Conservation (phyloP, 2,888 invertebrate species). For the Metacarcinus magister region DNA sequence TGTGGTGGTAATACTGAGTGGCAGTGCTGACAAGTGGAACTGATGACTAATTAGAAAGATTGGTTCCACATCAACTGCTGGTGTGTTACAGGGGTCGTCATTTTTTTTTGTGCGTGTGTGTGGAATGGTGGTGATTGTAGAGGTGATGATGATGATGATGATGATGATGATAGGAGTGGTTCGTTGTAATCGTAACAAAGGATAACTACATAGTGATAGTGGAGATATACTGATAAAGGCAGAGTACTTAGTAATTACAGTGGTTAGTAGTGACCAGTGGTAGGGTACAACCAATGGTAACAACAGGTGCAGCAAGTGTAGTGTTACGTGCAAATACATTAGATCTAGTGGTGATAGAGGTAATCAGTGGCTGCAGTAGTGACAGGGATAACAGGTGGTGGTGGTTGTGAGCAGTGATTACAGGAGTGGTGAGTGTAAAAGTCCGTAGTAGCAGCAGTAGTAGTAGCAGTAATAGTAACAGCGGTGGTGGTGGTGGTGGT, state of each 20-base stretch:
- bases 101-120: not conserved
- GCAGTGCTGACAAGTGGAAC: not conserved
- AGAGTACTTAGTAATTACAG: too few species aligned
- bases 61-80: not conserved
- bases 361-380: not conserved
- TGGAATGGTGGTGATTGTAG: not conserved
- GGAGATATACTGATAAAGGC: too few species aligned
- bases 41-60: not conserved
- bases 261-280: not conserved
- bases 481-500: not conserved
- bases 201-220: too few species aligned
- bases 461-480: not conserved
- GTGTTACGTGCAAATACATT: not conserved
- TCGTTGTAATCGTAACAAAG: too few species aligned
- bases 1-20: not conserved
- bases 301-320: not conserved
- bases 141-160: not conserved
- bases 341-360: not conserved
- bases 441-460: too few species aligned
- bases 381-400: not conserved
- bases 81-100: not conserved
- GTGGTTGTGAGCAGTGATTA: not conserved
- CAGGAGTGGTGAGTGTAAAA: not conserved
- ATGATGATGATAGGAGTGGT: not conserved
- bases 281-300: not conserved